phyloP scores from a whole-genome alignment of 2,888 invertebrate species.

The Apodemia hepburni region DNA sequence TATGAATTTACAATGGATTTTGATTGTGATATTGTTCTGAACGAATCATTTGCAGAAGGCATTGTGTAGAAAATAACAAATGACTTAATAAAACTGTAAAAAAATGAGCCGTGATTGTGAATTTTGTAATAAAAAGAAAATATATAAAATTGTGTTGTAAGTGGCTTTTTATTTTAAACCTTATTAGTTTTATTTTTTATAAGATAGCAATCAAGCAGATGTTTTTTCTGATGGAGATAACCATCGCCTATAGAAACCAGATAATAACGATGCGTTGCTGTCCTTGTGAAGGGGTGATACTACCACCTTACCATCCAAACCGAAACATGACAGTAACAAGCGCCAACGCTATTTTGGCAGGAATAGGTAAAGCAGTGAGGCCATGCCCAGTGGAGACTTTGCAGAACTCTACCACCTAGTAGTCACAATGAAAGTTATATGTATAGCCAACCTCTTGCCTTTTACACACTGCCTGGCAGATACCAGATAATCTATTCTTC shows the following conservation, averaged over 20 bases:
- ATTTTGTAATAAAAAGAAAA: constrained; percentile 62
- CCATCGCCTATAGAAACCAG: neutral
- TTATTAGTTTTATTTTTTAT: no score
- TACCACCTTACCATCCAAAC: neutral
- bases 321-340: neutral
- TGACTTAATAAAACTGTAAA: constrained; percentile 49
- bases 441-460: no score
- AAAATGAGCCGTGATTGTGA: constrained; percentile 56
- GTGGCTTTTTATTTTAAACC: constrained; percentile 39
- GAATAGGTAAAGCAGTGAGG: neutral
- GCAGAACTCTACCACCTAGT: no score
- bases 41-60: constrained; percentile 46
- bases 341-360: neutral
- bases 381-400: no score
- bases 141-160: constrained; percentile 55
- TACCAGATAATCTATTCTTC: no score
- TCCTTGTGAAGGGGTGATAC: neutral
- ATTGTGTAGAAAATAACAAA: constrained; percentile 46
- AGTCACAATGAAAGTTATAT: no score
- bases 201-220: neutral
- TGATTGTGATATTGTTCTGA: constrained; percentile 51
- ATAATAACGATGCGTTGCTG: neutral
- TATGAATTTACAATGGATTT: constrained; percentile 32
- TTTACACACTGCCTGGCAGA: no score
- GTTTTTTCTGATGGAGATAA: constrained; percentile 23